Conservation (phyloP, 2,797 vertebrate species). For the Choloepus didactylus region DNA sequence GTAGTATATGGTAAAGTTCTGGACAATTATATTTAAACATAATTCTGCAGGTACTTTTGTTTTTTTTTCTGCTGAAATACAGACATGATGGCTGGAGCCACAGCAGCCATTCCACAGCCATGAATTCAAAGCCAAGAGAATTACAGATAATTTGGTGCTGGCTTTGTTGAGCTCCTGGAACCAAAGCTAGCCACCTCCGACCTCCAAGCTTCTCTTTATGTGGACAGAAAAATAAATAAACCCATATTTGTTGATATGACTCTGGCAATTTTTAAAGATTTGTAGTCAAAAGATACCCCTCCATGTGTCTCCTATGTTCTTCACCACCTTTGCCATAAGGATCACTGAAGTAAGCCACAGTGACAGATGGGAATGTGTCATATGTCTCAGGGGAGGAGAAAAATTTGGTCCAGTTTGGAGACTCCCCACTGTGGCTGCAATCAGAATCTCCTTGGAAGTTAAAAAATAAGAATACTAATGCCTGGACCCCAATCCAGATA, state of each 20-base stretch:
- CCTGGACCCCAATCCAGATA: background rate
- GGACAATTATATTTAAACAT: background rate
- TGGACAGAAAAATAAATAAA: background rate
- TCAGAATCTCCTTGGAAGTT: background rate
- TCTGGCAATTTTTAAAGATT: background rate
- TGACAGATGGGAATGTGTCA: background rate
- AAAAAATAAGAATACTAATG: background rate
- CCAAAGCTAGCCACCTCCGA: background rate
- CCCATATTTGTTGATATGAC: background rate
- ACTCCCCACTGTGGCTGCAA: background rate
- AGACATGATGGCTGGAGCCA: background rate
- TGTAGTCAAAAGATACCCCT: background rate
- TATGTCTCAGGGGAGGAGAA: background rate
- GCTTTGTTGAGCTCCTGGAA: background rate
- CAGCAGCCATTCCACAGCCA: background rate
- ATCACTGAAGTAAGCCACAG: background rate
- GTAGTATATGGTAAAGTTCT: too few species aligned
- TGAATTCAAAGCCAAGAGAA: slow-evolving; percentile 2
- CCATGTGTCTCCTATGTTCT: background rate
- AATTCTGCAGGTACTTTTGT: background rate
- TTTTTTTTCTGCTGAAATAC: background rate
- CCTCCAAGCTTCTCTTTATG: background rate
- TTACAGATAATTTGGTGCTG: background rate
- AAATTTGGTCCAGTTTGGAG: background rate
- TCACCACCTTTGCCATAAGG: background rate